Evolutionary conservation across 2,888 invertebrate genomes (phyloP), one percentile per base, ranked within the genome.

Genomic region (Ernsta delagoae): DNA sequence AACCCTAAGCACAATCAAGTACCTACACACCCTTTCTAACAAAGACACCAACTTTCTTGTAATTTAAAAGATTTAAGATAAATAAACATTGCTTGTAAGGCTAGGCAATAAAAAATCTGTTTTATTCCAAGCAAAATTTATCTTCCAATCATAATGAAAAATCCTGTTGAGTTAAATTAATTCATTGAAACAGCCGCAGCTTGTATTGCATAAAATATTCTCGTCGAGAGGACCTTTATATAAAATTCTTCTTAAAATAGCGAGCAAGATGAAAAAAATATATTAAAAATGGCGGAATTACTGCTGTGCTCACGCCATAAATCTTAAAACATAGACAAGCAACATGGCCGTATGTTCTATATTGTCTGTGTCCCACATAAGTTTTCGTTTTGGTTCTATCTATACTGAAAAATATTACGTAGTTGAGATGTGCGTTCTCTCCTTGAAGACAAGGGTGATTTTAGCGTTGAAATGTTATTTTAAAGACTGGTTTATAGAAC

Each of bases 271-370:
- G 62, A 63, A 71, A 73, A 39, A 75, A 77, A 77, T n/a, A 56
- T 73, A 76, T 72, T 79, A 83, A 83, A 83, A 79, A 81, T 81
- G 75, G 81, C 79, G 78, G 87, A 88, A 87, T 87, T 85, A 86
- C 83, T 82, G 83, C 78, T 79, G 78, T 77, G 75, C 78, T 77
- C 74, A 74, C 79, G 78, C 88, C 78, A 87, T 91, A 89, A 90
- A 90, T 90, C 85, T 83, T 79, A 78, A 75, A 74, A 76, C 85
- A 88, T 87, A 89, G 90, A 90, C 90, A 89, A 85, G 83, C 79
- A 83, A 90, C 90, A 90, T 84, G 86, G 85, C 85, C 86, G 86
- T 80, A 79, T 80, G 83, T 83, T 87, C 83, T 89, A 86, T 86
- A 87, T 89, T 89, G 89, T 90, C 88, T 87, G 77, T 89, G 85